Conservation (phyloP, 2,113 vertebrate species). For the Diphyllodes magnificus region DNA sequence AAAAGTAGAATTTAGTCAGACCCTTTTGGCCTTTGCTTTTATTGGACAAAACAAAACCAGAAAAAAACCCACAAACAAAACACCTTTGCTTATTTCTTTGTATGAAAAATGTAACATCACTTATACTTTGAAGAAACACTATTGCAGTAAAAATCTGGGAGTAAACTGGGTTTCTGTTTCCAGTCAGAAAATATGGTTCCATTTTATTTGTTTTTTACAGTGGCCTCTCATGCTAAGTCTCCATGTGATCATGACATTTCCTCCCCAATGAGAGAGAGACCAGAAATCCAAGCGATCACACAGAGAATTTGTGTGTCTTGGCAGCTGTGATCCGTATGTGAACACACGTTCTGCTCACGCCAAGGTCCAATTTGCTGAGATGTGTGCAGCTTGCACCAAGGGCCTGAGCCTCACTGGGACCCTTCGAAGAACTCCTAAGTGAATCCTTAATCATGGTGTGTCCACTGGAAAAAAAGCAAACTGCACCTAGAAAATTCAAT, state of each 20-base stretch:
- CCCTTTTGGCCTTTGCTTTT: background rate
- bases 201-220: constrained; percentile 51
- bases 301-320: constrained; percentile 50
- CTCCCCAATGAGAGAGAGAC: constrained; percentile 34
- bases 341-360: background rate
- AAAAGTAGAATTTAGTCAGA: background rate
- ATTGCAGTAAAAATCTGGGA: background rate
- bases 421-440: background rate
- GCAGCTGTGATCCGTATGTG: background rate
- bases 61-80: accelerated
- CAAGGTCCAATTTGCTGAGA: background rate
- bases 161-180: background rate
- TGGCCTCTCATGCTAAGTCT: constrained; percentile 36
- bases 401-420: background rate
- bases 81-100: background rate
- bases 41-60: background rate
- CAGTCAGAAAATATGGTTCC: constrained; percentile 30
- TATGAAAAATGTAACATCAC: background rate
- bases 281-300: background rate
- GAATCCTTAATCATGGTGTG: background rate
- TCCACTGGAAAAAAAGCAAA: background rate
- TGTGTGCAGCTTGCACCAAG: background rate
- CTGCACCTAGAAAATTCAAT: background rate
- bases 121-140: background rate
- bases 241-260: constrained; percentile 40